Evolutionary conservation across 2,113 vertebrate genomes (phyloP).

Genomic region (Corythaixoides concolor): DNA sequence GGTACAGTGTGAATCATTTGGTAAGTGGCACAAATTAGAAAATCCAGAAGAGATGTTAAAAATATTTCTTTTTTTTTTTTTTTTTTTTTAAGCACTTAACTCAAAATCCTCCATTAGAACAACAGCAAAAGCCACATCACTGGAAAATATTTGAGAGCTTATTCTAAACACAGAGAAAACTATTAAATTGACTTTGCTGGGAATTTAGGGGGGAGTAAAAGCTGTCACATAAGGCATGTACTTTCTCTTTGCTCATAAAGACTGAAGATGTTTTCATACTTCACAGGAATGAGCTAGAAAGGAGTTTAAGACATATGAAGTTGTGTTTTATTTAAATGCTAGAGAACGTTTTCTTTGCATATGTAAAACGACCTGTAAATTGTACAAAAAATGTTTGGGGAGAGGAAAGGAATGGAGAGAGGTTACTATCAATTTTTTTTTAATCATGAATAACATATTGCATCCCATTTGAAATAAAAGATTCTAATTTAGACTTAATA

Average conservation of each 20-base stretch:
- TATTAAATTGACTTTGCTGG: background rate
- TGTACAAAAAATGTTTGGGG: background rate
- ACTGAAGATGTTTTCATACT: background rate
- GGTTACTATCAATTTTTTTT: background rate
- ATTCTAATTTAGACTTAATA: slow-evolving; percentile 42
- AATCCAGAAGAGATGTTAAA: slow-evolving; percentile 14
- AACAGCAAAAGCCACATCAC: background rate
- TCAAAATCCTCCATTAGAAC: background rate
- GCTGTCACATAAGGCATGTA: background rate
- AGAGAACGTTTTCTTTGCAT: background rate
- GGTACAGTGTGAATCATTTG: slow-evolving; percentile 49
- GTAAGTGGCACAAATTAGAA: slow-evolving; percentile 34
- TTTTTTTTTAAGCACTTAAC: background rate
- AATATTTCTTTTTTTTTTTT: background rate
- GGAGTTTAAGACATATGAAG: background rate
- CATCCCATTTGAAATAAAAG: slow-evolving; percentile 5
- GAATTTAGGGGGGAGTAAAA: background rate
- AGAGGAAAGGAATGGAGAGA: background rate
- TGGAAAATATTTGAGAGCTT: background rate
- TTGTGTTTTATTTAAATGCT: background rate
- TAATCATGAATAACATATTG: slow-evolving; percentile 9
- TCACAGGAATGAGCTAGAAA: background rate
- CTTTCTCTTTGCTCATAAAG: background rate
- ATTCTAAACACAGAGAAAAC: background rate
- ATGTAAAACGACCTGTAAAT: background rate